Percentiles rank a stretch among this genome's conserved stretches.
These are phyloP conservation scores for Umimayanthus kanabou DNA, from an alignment of 92 coral and sea anemone genomes.

Conservation along the genomic window DNA sequence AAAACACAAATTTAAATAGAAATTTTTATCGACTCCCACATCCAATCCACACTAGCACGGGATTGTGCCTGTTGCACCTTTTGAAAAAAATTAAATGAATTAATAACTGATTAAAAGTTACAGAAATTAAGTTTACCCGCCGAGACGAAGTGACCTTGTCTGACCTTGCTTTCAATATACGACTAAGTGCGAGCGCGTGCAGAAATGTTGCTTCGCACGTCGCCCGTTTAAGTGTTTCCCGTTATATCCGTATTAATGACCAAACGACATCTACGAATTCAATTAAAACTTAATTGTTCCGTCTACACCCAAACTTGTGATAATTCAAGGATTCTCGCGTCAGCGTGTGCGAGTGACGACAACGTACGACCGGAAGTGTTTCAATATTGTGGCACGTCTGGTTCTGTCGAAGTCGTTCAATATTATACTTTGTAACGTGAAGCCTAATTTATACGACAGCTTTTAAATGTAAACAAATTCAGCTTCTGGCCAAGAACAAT, in stretches of 20 bases:
- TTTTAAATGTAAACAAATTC: no score
- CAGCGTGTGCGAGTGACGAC: neutral
- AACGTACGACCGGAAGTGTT: slow-evolving; percentile 26
- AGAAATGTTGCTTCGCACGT: neutral
- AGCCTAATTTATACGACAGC: neutral
- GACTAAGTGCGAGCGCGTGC: neutral
- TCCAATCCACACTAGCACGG: no score
- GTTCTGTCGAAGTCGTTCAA: neutral
- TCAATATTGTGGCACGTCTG: neutral
- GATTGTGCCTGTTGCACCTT: no score
- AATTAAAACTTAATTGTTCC: neutral
- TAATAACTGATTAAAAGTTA: no score
- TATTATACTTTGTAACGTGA: neutral
- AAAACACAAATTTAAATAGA: no score
- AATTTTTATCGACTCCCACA: no score
- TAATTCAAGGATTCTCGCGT: neutral
- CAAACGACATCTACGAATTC: neutral
- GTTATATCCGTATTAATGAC: neutral
- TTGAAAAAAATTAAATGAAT: no score
- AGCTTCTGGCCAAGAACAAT: no score
- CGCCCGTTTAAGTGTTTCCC: neutral
- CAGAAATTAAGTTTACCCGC: no score
- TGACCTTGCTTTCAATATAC: no score
- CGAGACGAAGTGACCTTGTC: no score
- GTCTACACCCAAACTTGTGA: slow-evolving; percentile 10